Conservation (phyloP, 2,888 invertebrate genomes). For the Scaptomyza caliginosa region DNA sequence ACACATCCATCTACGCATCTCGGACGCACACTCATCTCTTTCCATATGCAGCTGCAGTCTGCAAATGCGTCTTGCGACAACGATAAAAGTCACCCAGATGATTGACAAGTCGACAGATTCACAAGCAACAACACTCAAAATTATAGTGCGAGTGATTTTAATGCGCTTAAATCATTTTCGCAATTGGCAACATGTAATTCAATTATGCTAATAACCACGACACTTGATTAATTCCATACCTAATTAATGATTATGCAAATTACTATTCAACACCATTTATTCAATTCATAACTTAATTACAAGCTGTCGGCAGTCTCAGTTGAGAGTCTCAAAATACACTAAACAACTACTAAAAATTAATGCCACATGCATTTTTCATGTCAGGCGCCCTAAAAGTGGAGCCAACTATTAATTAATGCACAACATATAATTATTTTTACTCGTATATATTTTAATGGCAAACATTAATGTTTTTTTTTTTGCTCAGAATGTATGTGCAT, state of each 20-base stretch:
- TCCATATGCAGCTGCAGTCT: conserved; percentile 34
- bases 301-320: conserved; percentile 50
- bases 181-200: neutral
- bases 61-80: conserved; percentile 43
- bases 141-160: neutral
- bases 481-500: conserved; percentile 18
- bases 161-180: conserved; percentile 6
- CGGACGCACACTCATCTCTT: conserved; percentile 19
- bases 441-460: conserved; percentile 27
- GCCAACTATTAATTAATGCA: conserved; percentile 66
- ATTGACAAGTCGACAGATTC: conserved; percentile 50
- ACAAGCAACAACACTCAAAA: neutral
- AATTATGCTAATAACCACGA: neutral
- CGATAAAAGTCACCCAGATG: conserved; percentile 44
- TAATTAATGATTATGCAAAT: conserved; percentile 54
- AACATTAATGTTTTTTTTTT: conserved; percentile 30
- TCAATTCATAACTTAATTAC: conserved; percentile 56
- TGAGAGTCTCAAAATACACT: conserved; percentile 11
- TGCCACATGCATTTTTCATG: conserved; percentile 43
- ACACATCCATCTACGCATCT: conserved; percentile 47
- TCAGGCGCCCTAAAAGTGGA: conserved; percentile 16
- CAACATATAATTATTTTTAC: conserved; percentile 52
- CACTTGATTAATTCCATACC: conserved; percentile 45
- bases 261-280: conserved; percentile 13
- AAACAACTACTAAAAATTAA: conserved; percentile 13